phyloP scores from a whole-genome alignment of 2,888 invertebrate genomes.

The Liodrosophila aerea region DNA sequence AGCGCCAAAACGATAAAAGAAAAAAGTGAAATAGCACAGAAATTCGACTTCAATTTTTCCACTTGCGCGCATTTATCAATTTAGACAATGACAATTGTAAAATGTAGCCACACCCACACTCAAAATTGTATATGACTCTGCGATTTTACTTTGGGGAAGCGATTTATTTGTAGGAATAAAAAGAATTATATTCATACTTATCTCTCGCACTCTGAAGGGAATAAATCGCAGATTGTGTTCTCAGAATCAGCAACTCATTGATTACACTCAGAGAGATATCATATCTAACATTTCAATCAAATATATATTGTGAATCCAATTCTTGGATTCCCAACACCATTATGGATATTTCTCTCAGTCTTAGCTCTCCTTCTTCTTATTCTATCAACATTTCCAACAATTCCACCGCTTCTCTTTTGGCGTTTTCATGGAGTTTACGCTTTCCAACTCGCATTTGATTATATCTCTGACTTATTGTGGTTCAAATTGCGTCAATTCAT shows the following conservation, averaged over 20 bases:
- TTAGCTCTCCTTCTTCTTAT: too few species aligned
- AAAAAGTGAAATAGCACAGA: constrained; percentile 2
- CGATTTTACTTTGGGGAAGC: constrained; percentile 20
- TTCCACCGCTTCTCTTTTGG: not conserved
- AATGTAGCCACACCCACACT: constrained; percentile 30
- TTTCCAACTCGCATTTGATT: constrained; percentile 26
- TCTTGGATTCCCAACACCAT: too few species aligned
- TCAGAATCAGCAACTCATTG: not conserved
- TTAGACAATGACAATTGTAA: constrained; percentile 40
- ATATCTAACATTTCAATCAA: too few species aligned
- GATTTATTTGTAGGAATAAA: constrained; percentile 30
- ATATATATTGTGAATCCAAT: too few species aligned
- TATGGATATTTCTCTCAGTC: too few species aligned
- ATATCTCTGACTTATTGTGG: constrained; percentile 41
- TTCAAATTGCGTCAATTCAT: constrained; percentile 61
- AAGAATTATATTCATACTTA: constrained; percentile 25
- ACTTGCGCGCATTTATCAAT: constrained; percentile 52
- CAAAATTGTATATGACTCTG: constrained; percentile 39
- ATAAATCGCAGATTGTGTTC: constrained; percentile 16
- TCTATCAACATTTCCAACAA: too few species aligned
- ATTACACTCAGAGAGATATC: too few species aligned
- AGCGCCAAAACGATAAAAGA: constrained; percentile 25
- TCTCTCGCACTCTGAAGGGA: not conserved
- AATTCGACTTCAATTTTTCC: constrained; percentile 30
- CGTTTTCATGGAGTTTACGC: not conserved